phyloP scores from a whole-genome alignment of 2,113 vertebrate genomes.

The Rhadina sibilatrix region DNA sequence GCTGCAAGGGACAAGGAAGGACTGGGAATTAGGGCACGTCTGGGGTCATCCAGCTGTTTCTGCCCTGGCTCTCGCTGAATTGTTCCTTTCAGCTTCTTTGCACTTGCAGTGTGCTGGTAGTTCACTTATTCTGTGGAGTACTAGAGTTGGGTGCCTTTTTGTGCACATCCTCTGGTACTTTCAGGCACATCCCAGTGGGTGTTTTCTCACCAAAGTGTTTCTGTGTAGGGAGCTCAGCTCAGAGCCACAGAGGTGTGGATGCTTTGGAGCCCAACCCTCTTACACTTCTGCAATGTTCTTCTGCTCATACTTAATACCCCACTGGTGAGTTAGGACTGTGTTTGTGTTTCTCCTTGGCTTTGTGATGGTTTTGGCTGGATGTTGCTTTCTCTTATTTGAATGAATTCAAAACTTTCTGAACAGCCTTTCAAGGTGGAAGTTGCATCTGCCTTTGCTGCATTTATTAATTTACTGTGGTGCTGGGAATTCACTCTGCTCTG shows the following conservation, averaged over 20 bases:
- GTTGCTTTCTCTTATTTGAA: not conserved
- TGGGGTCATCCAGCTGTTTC: not conserved
- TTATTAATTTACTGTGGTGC: not conserved
- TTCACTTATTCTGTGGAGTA: not conserved
- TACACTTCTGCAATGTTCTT: not conserved
- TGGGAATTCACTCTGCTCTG: not conserved
- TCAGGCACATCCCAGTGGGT: rapidly evolving
- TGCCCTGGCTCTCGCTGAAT: not conserved
- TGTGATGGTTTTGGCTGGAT: not conserved
- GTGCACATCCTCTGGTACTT: not conserved
- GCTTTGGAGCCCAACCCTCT: not conserved
- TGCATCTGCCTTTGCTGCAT: not conserved
- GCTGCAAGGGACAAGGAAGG: not conserved
- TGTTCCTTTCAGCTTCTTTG: not conserved
- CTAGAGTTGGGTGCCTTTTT: not conserved
- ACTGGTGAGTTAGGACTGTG: not conserved
- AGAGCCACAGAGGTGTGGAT: not conserved
- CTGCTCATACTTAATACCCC: rapidly evolving
- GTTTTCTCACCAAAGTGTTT: not conserved
- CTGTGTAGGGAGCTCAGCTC: not conserved
- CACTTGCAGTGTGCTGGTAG: not conserved
- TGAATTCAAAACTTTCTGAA: not conserved
- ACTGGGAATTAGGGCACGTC: not conserved
- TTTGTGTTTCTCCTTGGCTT: not conserved
- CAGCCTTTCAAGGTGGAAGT: not conserved